Conservation (phyloP, 2,113 vertebrate species). For the Melierax canorus region DNA sequence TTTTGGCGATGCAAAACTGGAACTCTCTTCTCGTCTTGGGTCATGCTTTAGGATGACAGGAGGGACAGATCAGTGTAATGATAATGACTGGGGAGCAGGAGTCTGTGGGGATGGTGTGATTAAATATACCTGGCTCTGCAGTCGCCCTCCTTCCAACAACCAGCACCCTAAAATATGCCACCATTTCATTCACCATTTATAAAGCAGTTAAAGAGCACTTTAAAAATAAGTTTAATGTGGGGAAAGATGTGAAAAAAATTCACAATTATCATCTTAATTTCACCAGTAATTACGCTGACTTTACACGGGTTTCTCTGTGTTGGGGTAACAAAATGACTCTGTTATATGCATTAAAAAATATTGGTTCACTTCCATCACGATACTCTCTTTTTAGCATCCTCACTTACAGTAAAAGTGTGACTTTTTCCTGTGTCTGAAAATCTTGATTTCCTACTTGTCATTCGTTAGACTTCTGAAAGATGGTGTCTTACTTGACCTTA, state of each 20-base stretch:
- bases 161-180: neutral
- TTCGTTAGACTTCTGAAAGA: neutral
- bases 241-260: neutral
- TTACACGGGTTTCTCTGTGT: neutral
- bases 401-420: neutral
- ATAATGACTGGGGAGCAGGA: neutral
- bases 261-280: neutral
- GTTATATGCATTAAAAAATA: neutral
- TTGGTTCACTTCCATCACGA: neutral
- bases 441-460: constrained; percentile 2
- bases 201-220: neutral
- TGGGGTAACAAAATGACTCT: neutral
- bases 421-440: neutral
- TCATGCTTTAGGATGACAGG: neutral
- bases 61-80: neutral
- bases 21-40: neutral
- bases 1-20: neutral
- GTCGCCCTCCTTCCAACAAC: neutral
- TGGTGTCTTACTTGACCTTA: constrained; percentile 18
- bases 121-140: neutral
- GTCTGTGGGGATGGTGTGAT: neutral
- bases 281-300: neutral
- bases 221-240: neutral
- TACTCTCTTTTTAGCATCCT: neutral
- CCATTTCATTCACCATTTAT: neutral